phyloP scores from a whole-genome alignment of 37 sponge, comb jelly and placozoan species.

The Dysidea cf. avara region DNA sequence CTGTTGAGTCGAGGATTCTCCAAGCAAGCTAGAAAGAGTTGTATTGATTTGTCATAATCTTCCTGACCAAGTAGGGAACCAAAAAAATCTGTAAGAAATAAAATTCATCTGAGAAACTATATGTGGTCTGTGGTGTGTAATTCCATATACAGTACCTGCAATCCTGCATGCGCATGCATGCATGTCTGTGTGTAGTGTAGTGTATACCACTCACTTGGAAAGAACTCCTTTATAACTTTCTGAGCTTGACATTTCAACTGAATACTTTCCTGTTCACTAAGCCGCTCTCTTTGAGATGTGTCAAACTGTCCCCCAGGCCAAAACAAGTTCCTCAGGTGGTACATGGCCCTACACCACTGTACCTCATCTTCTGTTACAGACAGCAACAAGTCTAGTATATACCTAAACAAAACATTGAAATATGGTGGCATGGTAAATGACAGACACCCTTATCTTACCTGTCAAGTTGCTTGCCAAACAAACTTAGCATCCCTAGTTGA shows the following conservation, averaged over 20 bases:
- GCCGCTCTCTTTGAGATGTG: neutral
- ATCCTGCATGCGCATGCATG: too few species aligned
- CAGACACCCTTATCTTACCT: slow-evolving; percentile 26
- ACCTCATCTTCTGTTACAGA: slow-evolving; percentile 27
- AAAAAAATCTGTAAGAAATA: slow-evolving; percentile 49
- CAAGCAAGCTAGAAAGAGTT: slow-evolving; percentile 64
- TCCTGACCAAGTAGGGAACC: slow-evolving; percentile 50
- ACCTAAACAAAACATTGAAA: neutral
- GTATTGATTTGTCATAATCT: slow-evolving; percentile 33
- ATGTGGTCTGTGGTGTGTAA: too few species aligned
- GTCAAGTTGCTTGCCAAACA: slow-evolving; percentile 57
- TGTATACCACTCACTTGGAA: slow-evolving; percentile 79
- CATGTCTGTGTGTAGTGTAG: too few species aligned
- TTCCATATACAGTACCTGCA: too few species aligned
- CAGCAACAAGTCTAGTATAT: neutral
- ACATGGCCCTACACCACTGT: slow-evolving; percentile 61
- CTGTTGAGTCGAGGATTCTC: slow-evolving; percentile 65
- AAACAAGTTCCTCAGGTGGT: slow-evolving; percentile 57
- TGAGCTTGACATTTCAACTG: slow-evolving; percentile 42
- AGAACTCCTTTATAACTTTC: slow-evolving; percentile 55
- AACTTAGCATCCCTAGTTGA: slow-evolving; percentile 51
- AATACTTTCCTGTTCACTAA: slow-evolving; percentile 24
- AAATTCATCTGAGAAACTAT: neutral
- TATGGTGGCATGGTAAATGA: neutral
- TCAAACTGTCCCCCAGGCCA: slow-evolving; percentile 62